Percentiles rank a stretch among this genome's conserved stretches.
Conservation (phyloP, 2,888 invertebrate genomes). For the Drosophila emarginata region DNA sequence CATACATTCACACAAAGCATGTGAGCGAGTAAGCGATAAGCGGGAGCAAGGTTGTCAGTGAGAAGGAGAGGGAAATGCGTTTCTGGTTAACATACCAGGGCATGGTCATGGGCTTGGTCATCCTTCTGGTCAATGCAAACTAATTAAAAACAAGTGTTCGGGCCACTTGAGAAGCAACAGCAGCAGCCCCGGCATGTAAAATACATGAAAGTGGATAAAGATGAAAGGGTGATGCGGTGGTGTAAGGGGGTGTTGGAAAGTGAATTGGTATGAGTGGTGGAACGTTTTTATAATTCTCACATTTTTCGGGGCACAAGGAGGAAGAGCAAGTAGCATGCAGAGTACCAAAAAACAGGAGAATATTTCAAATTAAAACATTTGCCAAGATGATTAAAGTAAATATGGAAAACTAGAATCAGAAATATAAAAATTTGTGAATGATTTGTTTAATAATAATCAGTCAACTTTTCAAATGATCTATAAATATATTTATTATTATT, state of each 20-base stretch:
- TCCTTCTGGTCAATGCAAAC: conserved; percentile 62
- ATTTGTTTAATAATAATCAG: too few species aligned
- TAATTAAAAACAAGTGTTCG: conserved; percentile 67
- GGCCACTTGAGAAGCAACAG: conserved; percentile 62
- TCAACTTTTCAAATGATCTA: neutral
- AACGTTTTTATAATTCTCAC: conserved; percentile 1
- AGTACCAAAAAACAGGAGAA: neutral
- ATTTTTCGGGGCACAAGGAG: neutral
- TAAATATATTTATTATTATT: neutral
- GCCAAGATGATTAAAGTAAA: neutral
- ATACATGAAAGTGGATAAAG: conserved; percentile 46
- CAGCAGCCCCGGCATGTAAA: conserved; percentile 59
- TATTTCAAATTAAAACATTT: neutral
- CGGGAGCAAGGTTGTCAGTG: neutral
- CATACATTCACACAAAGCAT: too few species aligned
- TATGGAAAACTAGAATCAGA: neutral
- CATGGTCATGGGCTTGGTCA: conserved; percentile 34
- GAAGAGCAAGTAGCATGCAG: neutral
- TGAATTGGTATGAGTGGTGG: neutral
- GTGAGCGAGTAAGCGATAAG: neutral
- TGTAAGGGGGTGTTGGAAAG: neutral
- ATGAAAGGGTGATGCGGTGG: too few species aligned
- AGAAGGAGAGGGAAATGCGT: neutral
- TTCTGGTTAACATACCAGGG: conserved; percentile 23
- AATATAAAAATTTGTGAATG: too few species aligned